Base-by-base conservation (phyloP, 2,888 invertebrate genomes). In the Papilio demoleus region DNA sequence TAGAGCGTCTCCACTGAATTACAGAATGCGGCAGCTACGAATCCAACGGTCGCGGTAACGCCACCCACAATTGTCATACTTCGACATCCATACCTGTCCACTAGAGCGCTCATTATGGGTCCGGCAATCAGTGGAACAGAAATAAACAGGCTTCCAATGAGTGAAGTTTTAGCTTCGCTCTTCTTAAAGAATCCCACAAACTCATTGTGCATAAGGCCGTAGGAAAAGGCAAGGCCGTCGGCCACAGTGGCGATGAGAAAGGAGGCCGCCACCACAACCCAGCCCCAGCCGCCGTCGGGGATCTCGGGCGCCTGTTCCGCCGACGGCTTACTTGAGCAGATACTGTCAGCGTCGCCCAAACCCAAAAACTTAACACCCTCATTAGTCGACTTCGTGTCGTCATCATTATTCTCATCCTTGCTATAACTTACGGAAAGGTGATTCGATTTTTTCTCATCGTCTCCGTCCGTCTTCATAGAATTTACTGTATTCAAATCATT, bases 161-260 rank as follows among this genome's bases (percentile, higher is more conserved):
- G 95, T 1, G 98, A 96, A 0, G 98, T 98, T 76, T 95, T 96
- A 2, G 97, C 95, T 81, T 97, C 96, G 68, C 96, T 95, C 68
- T 95, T 95, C 6, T 93, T 92, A 82, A 98, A 99, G 79, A 95
- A 95, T 22, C 94, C 85, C 42, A 97, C 93, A 74, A 98, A 95
- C 79, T 97, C 95, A 0, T 96, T 95, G 83, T 96, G 96, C 59
- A 99, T 93, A 45, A 98, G 93, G 1, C 99, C 99, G 81, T 98
- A 98, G 0, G 97, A 97, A 87, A 98, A 98, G 45, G 97, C 97
- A 50, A 98, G 94, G 0, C 99, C 99, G 85, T 99, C 99, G 60
- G 97, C 97, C 42, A 99, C 96, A 79, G 97, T 94, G 58, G 97
- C 97, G 22, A 98, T 95, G 40, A 97, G 88, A 75, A 99, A 94